These are phyloP conservation scores for Indri indri DNA, from an alignment of 2,113 vertebrate genomes.

Conservation along the genomic window DNA sequence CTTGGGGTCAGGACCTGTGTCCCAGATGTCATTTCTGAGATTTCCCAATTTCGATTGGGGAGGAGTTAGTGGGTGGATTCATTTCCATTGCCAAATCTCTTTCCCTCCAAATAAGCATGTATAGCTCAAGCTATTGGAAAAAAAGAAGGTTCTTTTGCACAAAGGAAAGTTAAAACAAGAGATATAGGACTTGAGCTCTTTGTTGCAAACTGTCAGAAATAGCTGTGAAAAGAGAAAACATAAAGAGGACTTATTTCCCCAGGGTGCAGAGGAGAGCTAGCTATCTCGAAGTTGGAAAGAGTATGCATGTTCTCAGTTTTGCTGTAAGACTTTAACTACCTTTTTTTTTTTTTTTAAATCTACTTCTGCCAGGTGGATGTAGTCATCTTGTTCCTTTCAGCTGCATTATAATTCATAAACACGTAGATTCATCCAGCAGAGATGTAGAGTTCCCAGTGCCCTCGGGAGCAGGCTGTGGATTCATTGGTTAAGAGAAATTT, in stretches of 20 bases:
- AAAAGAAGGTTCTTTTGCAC: not conserved
- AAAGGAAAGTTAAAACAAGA: slow-evolving; percentile 50
- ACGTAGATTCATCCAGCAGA: not conserved
- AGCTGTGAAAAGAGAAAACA: not conserved
- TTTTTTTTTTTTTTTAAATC: not conserved
- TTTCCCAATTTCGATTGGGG: not conserved
- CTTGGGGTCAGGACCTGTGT: too few species aligned
- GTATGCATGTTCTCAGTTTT: not conserved
- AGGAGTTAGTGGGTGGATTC: not conserved
- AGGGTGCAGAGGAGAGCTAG: not conserved
- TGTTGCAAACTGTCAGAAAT: slow-evolving; percentile 40
- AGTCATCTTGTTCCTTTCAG: slow-evolving; percentile 20
- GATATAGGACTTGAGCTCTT: not conserved
- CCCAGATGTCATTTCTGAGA: not conserved
- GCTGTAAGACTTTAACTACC: not conserved
- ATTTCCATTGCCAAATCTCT: not conserved
- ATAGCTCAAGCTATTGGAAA: not conserved
- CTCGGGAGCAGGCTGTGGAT: not conserved
- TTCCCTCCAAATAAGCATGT: not conserved
- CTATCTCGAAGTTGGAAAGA: not conserved
- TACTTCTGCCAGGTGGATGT: not conserved
- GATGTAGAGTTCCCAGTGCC: not conserved
- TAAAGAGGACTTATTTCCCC: slow-evolving; percentile 35
- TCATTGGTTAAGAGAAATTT: not conserved
- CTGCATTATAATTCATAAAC: not conserved